Conservation (phyloP, 2,888 invertebrate species). For the Lochmaea capreae region DNA sequence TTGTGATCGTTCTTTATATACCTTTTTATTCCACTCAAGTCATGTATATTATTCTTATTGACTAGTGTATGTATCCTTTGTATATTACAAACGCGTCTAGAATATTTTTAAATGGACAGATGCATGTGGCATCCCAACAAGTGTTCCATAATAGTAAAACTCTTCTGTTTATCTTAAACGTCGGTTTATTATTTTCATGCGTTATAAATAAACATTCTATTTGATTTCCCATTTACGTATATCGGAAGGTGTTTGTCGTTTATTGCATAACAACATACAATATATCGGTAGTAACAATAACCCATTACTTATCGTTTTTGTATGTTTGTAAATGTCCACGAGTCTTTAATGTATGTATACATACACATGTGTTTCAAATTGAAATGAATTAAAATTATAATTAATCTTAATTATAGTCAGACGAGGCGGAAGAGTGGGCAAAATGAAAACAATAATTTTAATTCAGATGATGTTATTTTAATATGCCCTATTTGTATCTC, state of each 20-base stretch:
- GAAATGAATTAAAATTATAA: neutral
- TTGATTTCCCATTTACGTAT: neutral
- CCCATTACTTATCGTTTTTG: neutral
- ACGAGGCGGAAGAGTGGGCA: neutral
- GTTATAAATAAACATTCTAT: neutral
- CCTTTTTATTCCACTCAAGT: neutral
- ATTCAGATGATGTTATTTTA: neutral
- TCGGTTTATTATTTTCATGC: neutral
- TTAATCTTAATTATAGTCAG: neutral
- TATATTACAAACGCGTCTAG: neutral
- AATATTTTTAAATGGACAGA: neutral
- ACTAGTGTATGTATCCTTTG: no score
- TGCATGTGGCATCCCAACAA: neutral
- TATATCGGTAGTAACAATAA: neutral
- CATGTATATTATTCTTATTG: neutral
- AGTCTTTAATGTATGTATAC: neutral
- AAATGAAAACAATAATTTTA: neutral
- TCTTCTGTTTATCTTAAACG: neutral
- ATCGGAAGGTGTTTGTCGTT: neutral
- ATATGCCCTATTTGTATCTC: neutral
- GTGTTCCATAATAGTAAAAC: neutral
- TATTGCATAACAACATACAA: neutral
- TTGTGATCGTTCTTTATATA: no score
- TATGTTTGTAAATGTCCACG: conserved; percentile 1
- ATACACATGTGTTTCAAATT: conserved; percentile 1